A percentile compares a stretch with the other conserved stretches of the same genome.
Evolutionary conservation across 2,113 vertebrate species (phyloP).

Genomic region (Syrmaticus mikado): DNA sequence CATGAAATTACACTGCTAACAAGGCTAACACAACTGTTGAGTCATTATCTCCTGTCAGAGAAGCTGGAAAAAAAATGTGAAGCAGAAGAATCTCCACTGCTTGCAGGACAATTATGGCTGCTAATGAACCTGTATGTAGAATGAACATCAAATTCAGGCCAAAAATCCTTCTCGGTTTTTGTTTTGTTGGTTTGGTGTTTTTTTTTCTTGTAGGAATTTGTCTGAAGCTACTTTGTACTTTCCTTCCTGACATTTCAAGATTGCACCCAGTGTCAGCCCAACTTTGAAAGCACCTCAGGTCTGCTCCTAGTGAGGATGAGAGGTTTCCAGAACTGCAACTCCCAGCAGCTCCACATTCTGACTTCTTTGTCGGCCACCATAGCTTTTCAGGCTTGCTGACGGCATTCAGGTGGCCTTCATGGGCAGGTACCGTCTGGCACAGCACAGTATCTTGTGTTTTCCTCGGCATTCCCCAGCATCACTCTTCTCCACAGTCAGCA

Average conservation of each 20-base stretch:
- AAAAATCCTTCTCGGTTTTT: not conserved
- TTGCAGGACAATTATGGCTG: constrained; percentile 1
- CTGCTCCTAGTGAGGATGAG: not conserved
- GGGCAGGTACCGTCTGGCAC: not conserved
- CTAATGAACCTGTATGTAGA: not conserved
- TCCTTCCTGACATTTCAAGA: not conserved
- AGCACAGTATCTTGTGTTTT: not conserved
- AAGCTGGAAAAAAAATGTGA: constrained; percentile 12
- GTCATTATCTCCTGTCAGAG: constrained; percentile 15
- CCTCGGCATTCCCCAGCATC: accelerated
- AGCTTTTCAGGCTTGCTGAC: not conserved
- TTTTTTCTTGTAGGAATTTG: not conserved
- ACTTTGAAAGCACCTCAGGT: not conserved
- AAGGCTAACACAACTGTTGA: constrained; percentile 10
- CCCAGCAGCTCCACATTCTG: accelerated
- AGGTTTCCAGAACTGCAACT: not conserved
- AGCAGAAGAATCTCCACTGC: not conserved
- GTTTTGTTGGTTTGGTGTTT: no score
- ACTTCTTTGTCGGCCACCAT: not conserved
- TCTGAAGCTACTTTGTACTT: not conserved
- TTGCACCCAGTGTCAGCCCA: not conserved
- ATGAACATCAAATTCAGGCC: not conserved
- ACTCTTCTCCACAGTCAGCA: not conserved
- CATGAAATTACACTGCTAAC: constrained; percentile 32
- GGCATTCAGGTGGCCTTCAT: accelerated